Base-by-base conservation (phyloP, 2,888 invertebrate genomes). In the Andricus curvator region DNA sequence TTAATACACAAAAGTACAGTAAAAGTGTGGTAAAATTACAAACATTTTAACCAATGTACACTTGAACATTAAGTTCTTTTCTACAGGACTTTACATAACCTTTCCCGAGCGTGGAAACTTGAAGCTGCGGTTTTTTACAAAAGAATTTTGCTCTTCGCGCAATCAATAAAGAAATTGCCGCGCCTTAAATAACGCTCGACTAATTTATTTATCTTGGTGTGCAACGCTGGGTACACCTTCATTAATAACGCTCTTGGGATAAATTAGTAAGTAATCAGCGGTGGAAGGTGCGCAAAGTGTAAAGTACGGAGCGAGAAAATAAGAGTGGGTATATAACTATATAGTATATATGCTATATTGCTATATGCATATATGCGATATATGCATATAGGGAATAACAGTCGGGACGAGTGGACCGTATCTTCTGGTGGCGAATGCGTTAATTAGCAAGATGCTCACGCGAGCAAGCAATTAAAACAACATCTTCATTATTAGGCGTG, bases 401-500 rank as follows among this genome's bases (percentile, higher is more conserved):
- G 86, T 88, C 86, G 86, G 82, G 89, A 81, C 80, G 89, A 91
- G 89, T 85, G 83, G 86, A 90, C 88, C 84, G 86, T 90, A 89
- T 86, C 85, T 79, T 85, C 85, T 88, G 88, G 89, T 90, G 90
- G 90, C 88, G 89, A 90, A 88, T 91, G 91, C 92, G 92, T 92
- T 92, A 92, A 92, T 92, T 92, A 92, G 92, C 89, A 89, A 87
- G 90, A 90, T 91, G 90, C 91, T 90, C 92, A 91, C 91, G 91
- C 92, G 90, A 91, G 90, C 89, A 88, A 86, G 92, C 92, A 92
- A 92, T 92, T 92, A 92, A 92, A 91, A 89, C 91, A 89, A 92
- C 92, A 92, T 92, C 92, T 92, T 92, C 91, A 92, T 92, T 92
- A 92, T 92, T 90, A 90, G 91, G 88, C 89, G 89, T 88, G 88